Percentiles rank a stretch among this genome's conserved stretches.
These are phyloP conservation scores for Tetanocera ferruginea DNA, from an alignment of 2,888 invertebrate species.

Conservation along the genomic window DNA sequence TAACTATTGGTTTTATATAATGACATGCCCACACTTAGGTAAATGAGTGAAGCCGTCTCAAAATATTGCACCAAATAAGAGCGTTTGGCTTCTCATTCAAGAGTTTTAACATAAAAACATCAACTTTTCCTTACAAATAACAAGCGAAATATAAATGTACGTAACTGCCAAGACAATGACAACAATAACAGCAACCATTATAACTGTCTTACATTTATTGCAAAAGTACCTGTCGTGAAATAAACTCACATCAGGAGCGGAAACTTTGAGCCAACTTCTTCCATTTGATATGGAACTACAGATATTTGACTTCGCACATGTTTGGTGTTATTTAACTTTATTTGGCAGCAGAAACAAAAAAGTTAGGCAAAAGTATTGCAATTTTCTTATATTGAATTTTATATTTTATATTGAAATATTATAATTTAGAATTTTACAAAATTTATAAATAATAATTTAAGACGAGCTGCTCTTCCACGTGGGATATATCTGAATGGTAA, in stretches of 20 bases:
- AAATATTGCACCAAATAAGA: background rate
- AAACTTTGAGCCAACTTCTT: background rate
- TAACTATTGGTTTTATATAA: constrained; percentile 10
- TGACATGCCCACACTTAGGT: background rate
- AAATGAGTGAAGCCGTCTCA: background rate
- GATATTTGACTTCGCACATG: too few species aligned
- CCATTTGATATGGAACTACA: background rate
- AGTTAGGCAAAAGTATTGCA: too few species aligned
- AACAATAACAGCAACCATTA: constrained; percentile 15
- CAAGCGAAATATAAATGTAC: background rate
- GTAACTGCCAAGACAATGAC: background rate
- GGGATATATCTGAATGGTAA: too few species aligned
- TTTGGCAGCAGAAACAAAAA: too few species aligned
- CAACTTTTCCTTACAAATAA: constrained; percentile 12
- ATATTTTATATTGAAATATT: too few species aligned
- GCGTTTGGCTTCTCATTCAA: background rate
- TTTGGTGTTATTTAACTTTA: too few species aligned
- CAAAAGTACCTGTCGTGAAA: constrained; percentile 22
- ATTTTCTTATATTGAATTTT: too few species aligned
- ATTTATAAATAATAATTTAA: too few species aligned
- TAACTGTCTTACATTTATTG: constrained; percentile 16
- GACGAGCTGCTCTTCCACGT: too few species aligned
- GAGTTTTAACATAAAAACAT: background rate
- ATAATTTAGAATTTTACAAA: too few species aligned
- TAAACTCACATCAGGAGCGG: constrained; percentile 10